Evolutionary conservation across 1,140 invertebrate species (phyloP).

Genomic region (Drosophila littoralis): DNA sequence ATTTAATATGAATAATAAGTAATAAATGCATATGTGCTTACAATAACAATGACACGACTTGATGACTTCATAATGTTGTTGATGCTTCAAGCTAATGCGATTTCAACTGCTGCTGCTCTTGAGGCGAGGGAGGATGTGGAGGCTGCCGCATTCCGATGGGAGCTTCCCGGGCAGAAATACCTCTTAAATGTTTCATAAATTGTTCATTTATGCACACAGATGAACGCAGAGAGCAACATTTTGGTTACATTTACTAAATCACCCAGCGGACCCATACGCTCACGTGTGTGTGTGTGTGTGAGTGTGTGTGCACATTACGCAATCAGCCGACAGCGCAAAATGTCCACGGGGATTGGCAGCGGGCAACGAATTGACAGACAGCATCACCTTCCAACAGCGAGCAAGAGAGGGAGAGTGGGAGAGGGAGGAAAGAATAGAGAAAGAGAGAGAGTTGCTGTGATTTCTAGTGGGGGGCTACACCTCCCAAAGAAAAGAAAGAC

Average conservation of each 20-base stretch:
- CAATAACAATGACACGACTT: conserved; percentile 34
- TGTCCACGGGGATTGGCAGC: conserved; percentile 51
- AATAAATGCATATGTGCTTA: conserved; percentile 30
- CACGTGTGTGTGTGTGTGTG: not conserved
- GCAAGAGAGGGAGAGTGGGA: not conserved
- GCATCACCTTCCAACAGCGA: conserved; percentile 1
- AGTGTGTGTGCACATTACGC: conserved; percentile 58
- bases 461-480: too few relatives aligned
- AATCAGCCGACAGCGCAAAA: conserved; percentile 49
- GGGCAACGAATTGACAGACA: conserved; percentile 60
- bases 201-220: conserved; percentile 53
- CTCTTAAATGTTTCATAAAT: conserved; percentile 61
- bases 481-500: too few relatives aligned
- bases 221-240: not conserved
- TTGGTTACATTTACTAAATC: conserved; percentile 15
- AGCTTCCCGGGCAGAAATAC: not conserved
- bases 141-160: not conserved
- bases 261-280: conserved; percentile 7
- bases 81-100: conserved; percentile 42
- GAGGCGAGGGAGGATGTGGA: too few relatives aligned
- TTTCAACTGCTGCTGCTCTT: conserved; percentile 6
- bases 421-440: not conserved
- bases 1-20: conserved; percentile 48
- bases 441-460: not conserved
- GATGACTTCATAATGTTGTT: conserved; percentile 32